Base-by-base conservation (phyloP, 2,888 invertebrate genomes). In the Penaeus monodon region DNA sequence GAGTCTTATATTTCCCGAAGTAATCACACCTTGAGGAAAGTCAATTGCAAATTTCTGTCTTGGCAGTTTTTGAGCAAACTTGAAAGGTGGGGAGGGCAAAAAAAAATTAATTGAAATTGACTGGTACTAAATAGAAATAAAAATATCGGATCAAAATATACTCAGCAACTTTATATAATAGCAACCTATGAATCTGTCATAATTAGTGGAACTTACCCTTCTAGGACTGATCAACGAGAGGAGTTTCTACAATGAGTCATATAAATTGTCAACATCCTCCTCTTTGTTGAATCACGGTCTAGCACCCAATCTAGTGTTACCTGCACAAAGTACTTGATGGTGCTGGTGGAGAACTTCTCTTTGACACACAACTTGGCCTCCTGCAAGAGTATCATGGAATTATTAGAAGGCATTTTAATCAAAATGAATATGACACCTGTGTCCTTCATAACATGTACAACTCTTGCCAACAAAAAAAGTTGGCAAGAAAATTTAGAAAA, bases 1-100 rank as follows among this genome's bases (percentile, higher is more conserved):
- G n/a, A 74, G 29, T 85, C 88, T 85, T 65, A 83, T 29, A 88
- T 81, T 78, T 85, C 88, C 88, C 88, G 8, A 88, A 63, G 44
- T 88, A 88, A 22, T 81, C 79, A 80, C 82, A 88, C 8, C 88
- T 85, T 85, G 88, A 78, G 88, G 88, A 70, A 88, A 85, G 70
- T 88, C 88, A 76, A 88, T 88, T n/a, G 24, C 78, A 82, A 64
- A 88, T 85, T 70, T 81, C 74, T 44, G 73, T 73, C 88, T 78
- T 66, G 64, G 38, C 22, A 88, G 57, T 10, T 65, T 77, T 82
- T 88, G 85, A 57, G 65, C 78, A 27, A n/a, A n/a, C n/a, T 81
- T 88, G 80, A 74, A 87, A 83, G 64, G n/a, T 17, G 68, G 68
- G 70, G 70, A 10, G 66, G n/a, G 24, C 70, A 78, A 27, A 2